Evolutionary conservation across 2,113 vertebrate genomes (phyloP).

Genomic region (Miniopterus natalensis): DNA sequence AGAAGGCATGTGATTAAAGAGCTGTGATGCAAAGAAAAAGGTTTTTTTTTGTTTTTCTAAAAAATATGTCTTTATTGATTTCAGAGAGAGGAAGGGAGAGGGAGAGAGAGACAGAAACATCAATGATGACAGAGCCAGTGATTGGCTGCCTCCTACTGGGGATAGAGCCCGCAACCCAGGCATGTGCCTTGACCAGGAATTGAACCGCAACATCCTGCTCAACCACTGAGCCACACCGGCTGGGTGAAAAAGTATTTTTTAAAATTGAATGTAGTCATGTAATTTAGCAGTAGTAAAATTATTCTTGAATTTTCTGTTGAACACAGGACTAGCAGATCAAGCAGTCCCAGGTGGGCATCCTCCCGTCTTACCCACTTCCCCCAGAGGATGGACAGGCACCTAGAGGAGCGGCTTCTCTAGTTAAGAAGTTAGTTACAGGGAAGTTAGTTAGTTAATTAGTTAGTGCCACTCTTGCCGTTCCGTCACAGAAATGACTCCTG

Average conservation of each 20-base stretch:
- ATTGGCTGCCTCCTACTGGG: too few species aligned
- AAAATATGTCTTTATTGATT: too few species aligned
- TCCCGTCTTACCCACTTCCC: neutral
- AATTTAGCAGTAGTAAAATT: neutral
- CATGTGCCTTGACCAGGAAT: too few species aligned
- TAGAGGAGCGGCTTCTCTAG: neutral
- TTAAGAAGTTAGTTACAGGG: neutral
- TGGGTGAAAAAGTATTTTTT: neutral
- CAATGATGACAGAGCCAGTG: too few species aligned
- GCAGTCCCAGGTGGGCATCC: neutral
- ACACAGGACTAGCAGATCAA: neutral
- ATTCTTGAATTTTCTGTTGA: neutral
- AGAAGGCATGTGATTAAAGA: neutral
- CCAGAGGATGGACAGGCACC: neutral
- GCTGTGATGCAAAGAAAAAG: neutral
- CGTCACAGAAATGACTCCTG: neutral
- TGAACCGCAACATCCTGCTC: too few species aligned
- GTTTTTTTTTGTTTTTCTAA: neutral
- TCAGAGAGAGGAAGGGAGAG: too few species aligned
- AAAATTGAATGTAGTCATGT: neutral
- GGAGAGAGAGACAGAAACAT: too few species aligned
- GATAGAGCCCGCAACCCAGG: too few species aligned
- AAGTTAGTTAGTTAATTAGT: too few species aligned
- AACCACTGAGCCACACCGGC: too few species aligned
- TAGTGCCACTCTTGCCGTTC: neutral